Evolutionary conservation across 2,113 vertebrate species (phyloP).

Genomic region (Illadopsis cleaveri): DNA sequence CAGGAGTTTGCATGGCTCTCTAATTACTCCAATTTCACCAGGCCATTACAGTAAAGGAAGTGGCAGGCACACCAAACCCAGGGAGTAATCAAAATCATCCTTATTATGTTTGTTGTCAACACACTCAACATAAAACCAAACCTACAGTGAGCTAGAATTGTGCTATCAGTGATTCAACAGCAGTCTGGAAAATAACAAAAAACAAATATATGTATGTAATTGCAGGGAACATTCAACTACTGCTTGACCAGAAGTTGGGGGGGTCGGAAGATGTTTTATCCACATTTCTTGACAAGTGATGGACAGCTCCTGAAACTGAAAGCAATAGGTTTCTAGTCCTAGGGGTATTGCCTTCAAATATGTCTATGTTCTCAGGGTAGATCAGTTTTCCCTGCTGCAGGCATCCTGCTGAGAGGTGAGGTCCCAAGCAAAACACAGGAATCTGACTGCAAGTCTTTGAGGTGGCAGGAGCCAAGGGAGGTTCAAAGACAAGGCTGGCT

Average conservation of each 20-base stretch:
- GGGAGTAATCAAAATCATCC: not conserved
- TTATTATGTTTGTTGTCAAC: not conserved
- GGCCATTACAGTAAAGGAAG: not conserved
- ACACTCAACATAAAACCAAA: not conserved
- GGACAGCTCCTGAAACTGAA: conserved; percentile 81
- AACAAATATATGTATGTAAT: not conserved
- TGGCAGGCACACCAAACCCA: not conserved
- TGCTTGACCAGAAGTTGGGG: not conserved
- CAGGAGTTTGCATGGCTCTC: not conserved
- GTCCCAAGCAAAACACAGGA: conserved; percentile 78
- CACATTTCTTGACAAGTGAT: conserved; percentile 75
- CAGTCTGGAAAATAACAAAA: not conserved
- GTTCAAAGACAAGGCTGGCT: conserved; percentile 83
- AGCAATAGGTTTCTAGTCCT: conserved; percentile 77
- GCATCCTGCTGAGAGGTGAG: conserved; percentile 74
- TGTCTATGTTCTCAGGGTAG: conserved; percentile 75
- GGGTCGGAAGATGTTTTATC: not conserved
- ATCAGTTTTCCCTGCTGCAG: conserved; percentile 75
- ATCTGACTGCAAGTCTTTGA: conserved; percentile 77
- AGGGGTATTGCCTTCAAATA: conserved; percentile 79
- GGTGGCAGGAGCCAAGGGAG: conserved; percentile 76
- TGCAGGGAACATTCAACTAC: not conserved
- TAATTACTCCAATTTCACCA: not conserved
- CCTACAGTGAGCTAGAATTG: not conserved
- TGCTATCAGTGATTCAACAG: not conserved